Conservation (phyloP, 2,113 vertebrate species). For the Mirounga angustirostris region DNA sequence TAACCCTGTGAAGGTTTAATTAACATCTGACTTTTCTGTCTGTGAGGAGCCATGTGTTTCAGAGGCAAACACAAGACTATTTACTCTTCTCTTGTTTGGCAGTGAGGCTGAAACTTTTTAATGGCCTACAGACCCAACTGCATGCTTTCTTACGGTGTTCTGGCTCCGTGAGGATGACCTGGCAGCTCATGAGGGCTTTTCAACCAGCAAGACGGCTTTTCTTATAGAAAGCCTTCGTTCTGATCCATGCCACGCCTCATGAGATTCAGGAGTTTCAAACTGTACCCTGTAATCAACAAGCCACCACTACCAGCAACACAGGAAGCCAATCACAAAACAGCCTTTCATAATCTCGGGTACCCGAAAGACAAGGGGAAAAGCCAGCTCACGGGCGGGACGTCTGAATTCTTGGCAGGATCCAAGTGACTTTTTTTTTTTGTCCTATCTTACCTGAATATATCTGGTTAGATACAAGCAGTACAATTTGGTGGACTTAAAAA, state of each 20-base stretch:
- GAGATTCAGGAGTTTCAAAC: neutral
- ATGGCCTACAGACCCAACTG: conserved; percentile 40
- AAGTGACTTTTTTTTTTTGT: neutral
- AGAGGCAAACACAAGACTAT: conserved; percentile 68
- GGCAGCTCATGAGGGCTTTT: conserved; percentile 69
- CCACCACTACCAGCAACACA: neutral
- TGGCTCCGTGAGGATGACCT: conserved; percentile 43
- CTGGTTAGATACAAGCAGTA: neutral
- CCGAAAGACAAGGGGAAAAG: neutral
- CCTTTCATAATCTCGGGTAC: neutral
- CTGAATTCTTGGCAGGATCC: neutral
- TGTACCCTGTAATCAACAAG: neutral
- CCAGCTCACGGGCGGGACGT: neutral
- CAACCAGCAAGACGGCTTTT: conserved; percentile 59
- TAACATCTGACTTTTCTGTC: conserved; percentile 81
- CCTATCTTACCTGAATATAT: neutral
- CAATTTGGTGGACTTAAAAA: neutral
- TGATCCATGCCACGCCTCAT: neutral
- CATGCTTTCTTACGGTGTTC: conserved; percentile 46
- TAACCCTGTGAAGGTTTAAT: conserved; percentile 78
- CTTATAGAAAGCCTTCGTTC: conserved; percentile 10
- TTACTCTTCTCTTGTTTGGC: conserved; percentile 61
- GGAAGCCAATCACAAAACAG: neutral
- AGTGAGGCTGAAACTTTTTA: conserved; percentile 71
- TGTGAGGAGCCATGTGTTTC: conserved; percentile 65